Conservation (phyloP, 2,113 vertebrate genomes). For the Ptilorrhoa leucosticta region DNA sequence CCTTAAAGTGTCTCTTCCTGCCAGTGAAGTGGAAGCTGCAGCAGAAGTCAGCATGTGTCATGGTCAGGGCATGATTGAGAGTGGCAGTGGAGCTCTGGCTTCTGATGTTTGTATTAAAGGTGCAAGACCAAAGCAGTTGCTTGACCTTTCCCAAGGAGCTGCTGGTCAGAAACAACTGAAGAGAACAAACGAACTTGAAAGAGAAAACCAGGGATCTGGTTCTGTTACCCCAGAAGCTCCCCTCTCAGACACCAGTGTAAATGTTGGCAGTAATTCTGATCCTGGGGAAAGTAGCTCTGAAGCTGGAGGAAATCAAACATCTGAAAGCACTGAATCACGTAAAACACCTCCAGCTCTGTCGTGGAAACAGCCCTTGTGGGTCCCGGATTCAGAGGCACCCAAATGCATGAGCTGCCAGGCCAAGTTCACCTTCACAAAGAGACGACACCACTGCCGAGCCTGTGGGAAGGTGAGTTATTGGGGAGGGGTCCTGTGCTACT, state of each 20-base stretch:
- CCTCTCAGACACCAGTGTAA: neutral
- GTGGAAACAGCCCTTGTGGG: slow-evolving; percentile 86
- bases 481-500: neutral
- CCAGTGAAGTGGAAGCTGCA: neutral
- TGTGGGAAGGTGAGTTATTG: slow-evolving; percentile 88
- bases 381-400: slow-evolving; percentile 93
- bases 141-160: slow-evolving; percentile 63
- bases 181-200: neutral
- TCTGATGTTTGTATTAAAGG: slow-evolving; percentile 71
- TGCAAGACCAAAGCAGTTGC: slow-evolving; percentile 84
- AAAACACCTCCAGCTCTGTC: slow-evolving; percentile 63
- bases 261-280: neutral
- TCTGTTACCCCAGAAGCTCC: neutral
- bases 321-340: neutral
- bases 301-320: slow-evolving; percentile 62
- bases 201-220: slow-evolving; percentile 22
- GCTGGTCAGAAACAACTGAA: slow-evolving; percentile 45
- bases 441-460: slow-evolving; percentile 93
- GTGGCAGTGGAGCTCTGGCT: neutral
- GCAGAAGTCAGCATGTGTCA: neutral
- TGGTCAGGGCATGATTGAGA: neutral
- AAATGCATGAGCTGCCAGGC: slow-evolving; percentile 92
- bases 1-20: neutral
- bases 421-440: slow-evolving; percentile 93
- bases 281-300: slow-evolving; percentile 65